A percentile compares a stretch with the other conserved stretches of the same genome.
Conservation (phyloP, 2,888 invertebrate genomes). For the Oscheius sp. region DNA sequence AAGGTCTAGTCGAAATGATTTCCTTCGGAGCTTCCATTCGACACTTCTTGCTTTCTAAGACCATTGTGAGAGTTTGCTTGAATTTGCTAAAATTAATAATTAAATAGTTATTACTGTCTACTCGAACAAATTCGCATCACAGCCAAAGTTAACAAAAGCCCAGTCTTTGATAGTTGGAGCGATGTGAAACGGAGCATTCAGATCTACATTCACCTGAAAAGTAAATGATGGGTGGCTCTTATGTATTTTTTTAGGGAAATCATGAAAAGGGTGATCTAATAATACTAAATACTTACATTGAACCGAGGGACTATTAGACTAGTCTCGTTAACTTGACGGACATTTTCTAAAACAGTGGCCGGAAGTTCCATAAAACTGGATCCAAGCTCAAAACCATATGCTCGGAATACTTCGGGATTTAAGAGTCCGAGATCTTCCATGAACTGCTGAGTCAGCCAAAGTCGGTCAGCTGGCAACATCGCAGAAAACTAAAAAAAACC, state of each 20-base stretch:
- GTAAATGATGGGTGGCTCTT: too few species aligned
- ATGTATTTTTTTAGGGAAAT: too few species aligned
- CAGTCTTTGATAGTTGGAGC: neutral
- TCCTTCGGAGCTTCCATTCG: neutral
- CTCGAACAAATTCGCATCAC: too few species aligned
- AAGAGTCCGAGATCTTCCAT: slow-evolving; percentile 8
- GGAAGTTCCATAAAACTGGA: neutral
- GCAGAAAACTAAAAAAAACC: slow-evolving; percentile 3
- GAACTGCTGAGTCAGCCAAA: slow-evolving; percentile 1
- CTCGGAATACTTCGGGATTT: neutral
- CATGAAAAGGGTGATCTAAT: too few species aligned
- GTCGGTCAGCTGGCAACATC: neutral
- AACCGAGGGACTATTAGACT: too few species aligned
- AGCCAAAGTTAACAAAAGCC: slow-evolving; percentile 17
- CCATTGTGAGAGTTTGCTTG: neutral
- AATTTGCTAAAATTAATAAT: neutral
- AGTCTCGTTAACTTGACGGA: too few species aligned
- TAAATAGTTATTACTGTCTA: too few species aligned
- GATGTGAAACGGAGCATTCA: too few species aligned
- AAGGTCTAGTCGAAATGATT: neutral
- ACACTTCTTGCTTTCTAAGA: neutral
- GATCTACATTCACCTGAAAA: too few species aligned
- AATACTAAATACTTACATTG: too few species aligned
- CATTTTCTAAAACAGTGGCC: neutral
- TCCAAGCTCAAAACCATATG: neutral